A percentile compares a stretch with the other conserved stretches of the same genome.
Conservation (phyloP, 2,113 vertebrate genomes). For the Felis chaus region DNA sequence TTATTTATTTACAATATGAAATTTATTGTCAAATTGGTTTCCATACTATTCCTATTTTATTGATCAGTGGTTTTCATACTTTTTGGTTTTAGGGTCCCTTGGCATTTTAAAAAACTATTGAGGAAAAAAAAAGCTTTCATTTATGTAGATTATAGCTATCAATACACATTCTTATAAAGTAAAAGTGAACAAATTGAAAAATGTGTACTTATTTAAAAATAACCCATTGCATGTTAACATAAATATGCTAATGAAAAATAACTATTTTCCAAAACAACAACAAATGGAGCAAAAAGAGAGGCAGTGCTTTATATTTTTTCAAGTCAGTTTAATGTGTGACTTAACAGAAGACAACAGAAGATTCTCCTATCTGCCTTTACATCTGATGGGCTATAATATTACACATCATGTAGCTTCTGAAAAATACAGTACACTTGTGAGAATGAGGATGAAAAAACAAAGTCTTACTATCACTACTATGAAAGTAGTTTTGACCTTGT, state of each 20-base stretch:
- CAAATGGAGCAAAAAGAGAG: background rate
- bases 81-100: background rate
- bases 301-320: background rate
- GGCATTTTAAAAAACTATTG: background rate
- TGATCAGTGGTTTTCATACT: background rate
- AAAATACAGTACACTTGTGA: background rate
- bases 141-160: background rate
- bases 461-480: background rate
- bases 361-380: background rate
- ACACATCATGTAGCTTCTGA: background rate
- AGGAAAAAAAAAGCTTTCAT: background rate
- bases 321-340: background rate
- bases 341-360: background rate
- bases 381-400: background rate
- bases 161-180: background rate
- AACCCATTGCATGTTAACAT: background rate
- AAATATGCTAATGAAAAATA: conserved; percentile 9
- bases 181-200: background rate
- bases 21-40: too few species aligned
- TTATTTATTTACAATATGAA: too few species aligned
- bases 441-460: background rate
- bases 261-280: conserved; percentile 27
- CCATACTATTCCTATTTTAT: background rate
- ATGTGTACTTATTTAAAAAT: background rate
- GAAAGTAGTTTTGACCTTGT: background rate